Conservation (phyloP, 2,797 vertebrate species). For the Lagocephalus sceleratus region DNA sequence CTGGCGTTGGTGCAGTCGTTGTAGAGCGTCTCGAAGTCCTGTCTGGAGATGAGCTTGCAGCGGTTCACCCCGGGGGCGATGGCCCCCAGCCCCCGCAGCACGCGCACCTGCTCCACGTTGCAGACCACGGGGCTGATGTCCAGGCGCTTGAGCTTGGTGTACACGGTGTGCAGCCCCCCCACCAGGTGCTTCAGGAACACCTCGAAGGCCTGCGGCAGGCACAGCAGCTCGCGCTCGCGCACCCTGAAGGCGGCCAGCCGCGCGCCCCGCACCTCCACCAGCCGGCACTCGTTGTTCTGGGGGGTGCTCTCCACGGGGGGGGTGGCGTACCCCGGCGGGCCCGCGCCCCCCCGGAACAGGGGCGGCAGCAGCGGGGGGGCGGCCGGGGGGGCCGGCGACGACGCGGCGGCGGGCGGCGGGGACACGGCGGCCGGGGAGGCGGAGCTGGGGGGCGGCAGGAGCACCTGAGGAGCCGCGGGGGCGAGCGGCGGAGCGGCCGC, state of each 20-base stretch:
- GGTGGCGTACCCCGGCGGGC: background rate
- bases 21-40: slow-evolving; percentile 93
- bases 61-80: slow-evolving; percentile 95
- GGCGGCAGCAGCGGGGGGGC: no score
- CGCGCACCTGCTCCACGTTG: slow-evolving; percentile 93
- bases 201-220: slow-evolving; percentile 92
- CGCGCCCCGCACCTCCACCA: slow-evolving; percentile 89
- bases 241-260: slow-evolving; percentile 93
- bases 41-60: slow-evolving; percentile 92
- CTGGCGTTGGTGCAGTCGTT: slow-evolving; percentile 94
- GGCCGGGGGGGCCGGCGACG: no score
- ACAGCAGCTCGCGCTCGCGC: slow-evolving; percentile 89
- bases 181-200: slow-evolving; percentile 94
- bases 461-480: no score
- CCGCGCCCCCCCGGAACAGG: background rate
- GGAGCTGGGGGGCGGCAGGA: no score
- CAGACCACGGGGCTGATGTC: slow-evolving; percentile 93
- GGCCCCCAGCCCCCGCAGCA: slow-evolving; percentile 89
- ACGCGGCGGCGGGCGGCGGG: no score
- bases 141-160: slow-evolving; percentile 94
- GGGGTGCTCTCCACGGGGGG: background rate
- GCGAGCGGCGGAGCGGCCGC: no score
- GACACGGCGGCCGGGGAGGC: no score
- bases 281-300: slow-evolving; percentile 49
- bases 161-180: slow-evolving; percentile 92